Conservation (phyloP, 2,113 vertebrate species). For the Anas platyrhynchos region DNA sequence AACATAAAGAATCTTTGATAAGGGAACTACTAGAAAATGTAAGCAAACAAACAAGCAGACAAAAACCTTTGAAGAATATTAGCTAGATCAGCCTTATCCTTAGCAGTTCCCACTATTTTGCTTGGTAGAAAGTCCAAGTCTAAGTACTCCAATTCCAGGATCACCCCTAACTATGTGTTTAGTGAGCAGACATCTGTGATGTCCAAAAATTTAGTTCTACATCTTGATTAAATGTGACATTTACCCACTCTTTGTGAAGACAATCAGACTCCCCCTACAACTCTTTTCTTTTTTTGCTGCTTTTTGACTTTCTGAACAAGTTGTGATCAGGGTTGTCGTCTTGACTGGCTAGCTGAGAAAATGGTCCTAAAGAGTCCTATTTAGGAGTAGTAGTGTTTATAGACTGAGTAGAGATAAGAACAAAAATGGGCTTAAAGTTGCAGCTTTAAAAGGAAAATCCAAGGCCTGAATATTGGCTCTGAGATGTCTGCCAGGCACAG, state of each 20-base stretch:
- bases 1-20: not conserved
- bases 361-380: not conserved
- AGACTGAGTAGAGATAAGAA: not conserved
- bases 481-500: not conserved
- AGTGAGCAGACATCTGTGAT: not conserved
- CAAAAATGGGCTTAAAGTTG: not conserved
- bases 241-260: not conserved
- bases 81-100: not conserved
- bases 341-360: not conserved
- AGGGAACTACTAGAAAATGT: not conserved
- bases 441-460: not conserved
- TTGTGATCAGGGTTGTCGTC: not conserved
- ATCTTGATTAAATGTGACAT: constrained; percentile 7
- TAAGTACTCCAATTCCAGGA: not conserved
- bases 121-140: not conserved
- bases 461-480: not conserved
- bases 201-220: not conserved
- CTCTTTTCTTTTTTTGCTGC: not conserved
- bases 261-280: not conserved
- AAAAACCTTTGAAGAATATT: not conserved
- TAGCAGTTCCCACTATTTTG: not conserved
- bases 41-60: not conserved
- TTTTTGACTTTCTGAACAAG: not conserved
- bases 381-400: not conserved
- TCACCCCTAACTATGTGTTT: not conserved